Base-by-base conservation (phyloP, 1,140 invertebrate genomes). In the Bombus superbus region DNA sequence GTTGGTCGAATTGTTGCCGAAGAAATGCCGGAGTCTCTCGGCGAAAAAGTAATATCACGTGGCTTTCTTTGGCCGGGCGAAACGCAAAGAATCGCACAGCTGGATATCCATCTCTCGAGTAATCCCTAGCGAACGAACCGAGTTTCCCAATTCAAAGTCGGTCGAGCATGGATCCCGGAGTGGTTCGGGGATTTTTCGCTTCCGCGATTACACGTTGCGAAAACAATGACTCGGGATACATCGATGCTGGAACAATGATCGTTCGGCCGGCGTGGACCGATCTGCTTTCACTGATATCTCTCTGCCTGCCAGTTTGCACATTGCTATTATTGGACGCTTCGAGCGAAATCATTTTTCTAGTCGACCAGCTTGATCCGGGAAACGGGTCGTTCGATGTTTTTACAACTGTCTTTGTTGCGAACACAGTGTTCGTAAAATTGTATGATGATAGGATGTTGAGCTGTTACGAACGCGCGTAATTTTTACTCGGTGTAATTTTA, bases 241-340 rank as follows among this genome's bases (percentile, higher is more conserved):
- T 81, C 68, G 71, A 74, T 80, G 73, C 64, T 64, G 69, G 47
- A 81, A 69, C 81, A 66, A 86, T 86, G 83, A 82, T 86, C 74
- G 81, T 73, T 73, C 81, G 40, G 59, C 25, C n/a, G 53, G 40
- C 75, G 68, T 40, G 64, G 75, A 53, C 77, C 87, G 88, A 88
- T 88, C 88, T 75, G 86, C 88, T 89, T 89, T 89, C 88, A 89
- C 88, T 88, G 88, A 88, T 89, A 88, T 80, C 76, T 74, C 68
- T 44, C 78, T 44, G 73, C 62, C 47, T 53, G 22, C 22, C 59
- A n/a, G 72, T 78, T 85, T 74, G 73, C 44, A 44, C 69, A 5
- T 77, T 38, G 66, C 76, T 85, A 85, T 86, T 89, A 88, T 66
- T 62, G 42, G 62, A 68, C 66, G 77, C 88, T 66, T n/a, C 71